Evolutionary conservation across 1,140 invertebrate genomes (phyloP).

Genomic region (Physella acuta): DNA sequence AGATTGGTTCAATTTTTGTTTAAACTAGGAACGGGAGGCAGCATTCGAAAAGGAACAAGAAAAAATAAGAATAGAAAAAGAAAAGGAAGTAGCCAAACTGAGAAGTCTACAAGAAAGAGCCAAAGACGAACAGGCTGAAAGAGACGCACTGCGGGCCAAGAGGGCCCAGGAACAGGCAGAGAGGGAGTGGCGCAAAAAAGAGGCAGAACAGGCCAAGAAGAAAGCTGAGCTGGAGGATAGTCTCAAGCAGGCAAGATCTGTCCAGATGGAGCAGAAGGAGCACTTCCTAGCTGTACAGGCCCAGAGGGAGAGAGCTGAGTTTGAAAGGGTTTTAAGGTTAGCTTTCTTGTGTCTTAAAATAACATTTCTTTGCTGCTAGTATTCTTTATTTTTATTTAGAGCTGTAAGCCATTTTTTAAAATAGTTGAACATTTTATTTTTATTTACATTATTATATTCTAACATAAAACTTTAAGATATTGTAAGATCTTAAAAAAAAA

Average conservation of each 20-base stretch:
- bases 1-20: too few relatives aligned
- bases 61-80: conserved; percentile 58
- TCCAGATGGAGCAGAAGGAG: conserved; percentile 59
- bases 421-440: too few relatives aligned
- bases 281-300: conserved; percentile 61
- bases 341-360: too few relatives aligned
- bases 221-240: conserved; percentile 55
- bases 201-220: conserved; percentile 54
- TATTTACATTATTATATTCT: too few relatives aligned
- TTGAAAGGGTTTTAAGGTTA: conserved; percentile 59
- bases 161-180: conserved; percentile 60
- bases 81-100: conserved; percentile 58
- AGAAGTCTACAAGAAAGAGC: conserved; percentile 58
- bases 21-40: conserved; percentile 57
- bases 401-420: background rate
- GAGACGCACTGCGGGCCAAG: conserved; percentile 59
- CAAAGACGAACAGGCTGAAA: conserved; percentile 57
- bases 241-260: conserved; percentile 54
- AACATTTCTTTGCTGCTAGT: background rate
- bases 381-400: background rate
- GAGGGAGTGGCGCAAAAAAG: conserved; percentile 59
- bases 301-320: conserved; percentile 57
- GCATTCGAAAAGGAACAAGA: conserved; percentile 58
- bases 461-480: too few relatives aligned
- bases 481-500: too few relatives aligned